phyloP scores from a whole-genome alignment of 2,888 invertebrate species.

The Trachelus iudaicus region DNA sequence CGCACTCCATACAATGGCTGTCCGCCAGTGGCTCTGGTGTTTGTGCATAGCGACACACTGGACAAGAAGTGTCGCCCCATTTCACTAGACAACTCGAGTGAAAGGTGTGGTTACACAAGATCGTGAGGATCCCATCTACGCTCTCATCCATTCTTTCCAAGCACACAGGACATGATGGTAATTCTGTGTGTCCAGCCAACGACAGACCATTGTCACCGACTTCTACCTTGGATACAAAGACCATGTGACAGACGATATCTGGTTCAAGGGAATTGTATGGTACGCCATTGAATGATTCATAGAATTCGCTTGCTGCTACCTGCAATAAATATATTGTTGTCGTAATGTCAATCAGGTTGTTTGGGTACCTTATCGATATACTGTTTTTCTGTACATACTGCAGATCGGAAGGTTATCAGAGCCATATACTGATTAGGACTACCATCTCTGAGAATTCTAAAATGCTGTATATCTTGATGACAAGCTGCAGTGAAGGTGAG shows the following conservation, averaged over 20 bases:
- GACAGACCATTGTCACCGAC: conserved; percentile 83
- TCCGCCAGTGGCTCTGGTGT: conserved; percentile 82
- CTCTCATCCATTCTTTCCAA: conserved; percentile 98
- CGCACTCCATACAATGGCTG: conserved; percentile 78
- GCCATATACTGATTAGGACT: conserved; percentile 98
- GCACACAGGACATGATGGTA: conserved; percentile 97
- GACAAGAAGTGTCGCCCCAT: conserved; percentile 98
- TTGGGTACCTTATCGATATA: too few species aligned
- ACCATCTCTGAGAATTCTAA: conserved; percentile 91
- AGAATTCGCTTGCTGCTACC: conserved; percentile 90
- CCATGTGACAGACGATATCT: conserved; percentile 90
- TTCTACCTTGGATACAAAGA: conserved; percentile 95
- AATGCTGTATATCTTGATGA: conserved; percentile 88
- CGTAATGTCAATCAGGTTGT: too few species aligned
- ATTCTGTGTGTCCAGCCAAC: conserved; percentile 86
- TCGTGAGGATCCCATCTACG: conserved; percentile 96
- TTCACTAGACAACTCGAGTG: conserved; percentile 95
- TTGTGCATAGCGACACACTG: conserved; percentile 93
- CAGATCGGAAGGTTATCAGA: conserved; percentile 78
- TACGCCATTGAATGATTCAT: conserved; percentile 90
- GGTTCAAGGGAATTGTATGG: conserved; percentile 95
- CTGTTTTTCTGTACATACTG: conserved; percentile 36
- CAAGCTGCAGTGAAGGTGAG: conserved; percentile 95
- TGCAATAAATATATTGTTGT: conserved; percentile 57
- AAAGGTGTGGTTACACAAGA: conserved; percentile 98